phyloP scores from a whole-genome alignment of 1,140 invertebrate genomes.

The Cotesia chilonis region DNA sequence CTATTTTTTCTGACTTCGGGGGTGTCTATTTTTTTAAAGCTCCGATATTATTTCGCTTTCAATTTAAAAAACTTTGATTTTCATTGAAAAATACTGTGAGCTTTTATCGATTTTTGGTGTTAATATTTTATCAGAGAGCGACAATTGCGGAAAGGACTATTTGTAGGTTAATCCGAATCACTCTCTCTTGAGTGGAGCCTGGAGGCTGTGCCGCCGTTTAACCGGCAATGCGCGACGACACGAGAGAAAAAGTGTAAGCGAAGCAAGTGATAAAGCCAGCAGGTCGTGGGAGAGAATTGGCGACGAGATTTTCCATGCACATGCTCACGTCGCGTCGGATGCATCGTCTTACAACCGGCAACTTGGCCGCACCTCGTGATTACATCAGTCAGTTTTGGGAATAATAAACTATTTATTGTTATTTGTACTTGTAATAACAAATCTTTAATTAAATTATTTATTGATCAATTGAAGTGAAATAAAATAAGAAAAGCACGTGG shows the following conservation, averaged over 20 bases:
- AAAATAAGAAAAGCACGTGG: neutral
- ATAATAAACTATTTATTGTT: neutral
- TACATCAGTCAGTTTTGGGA: conserved; percentile 2
- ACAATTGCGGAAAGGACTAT: no score
- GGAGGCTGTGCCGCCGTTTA: conserved; percentile 22
- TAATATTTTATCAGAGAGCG: neutral
- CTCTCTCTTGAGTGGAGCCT: conserved; percentile 23
- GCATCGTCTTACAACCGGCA: conserved; percentile 28
- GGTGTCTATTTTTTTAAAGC: neutral
- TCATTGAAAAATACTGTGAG: no score
- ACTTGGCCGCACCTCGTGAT: conserved; percentile 30
- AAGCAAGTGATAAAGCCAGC: conserved; percentile 37
- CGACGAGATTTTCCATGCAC: conserved; percentile 42
- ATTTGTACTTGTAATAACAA: neutral
- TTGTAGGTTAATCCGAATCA: conserved; percentile 23
- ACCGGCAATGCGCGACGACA: conserved; percentile 24
- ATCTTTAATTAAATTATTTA: neutral
- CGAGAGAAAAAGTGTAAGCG: conserved; percentile 44
- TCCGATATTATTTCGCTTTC: no score
- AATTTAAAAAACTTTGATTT: no score
- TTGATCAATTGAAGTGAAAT: neutral
- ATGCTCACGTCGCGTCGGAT: conserved; percentile 33
- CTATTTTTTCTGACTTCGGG: no score
- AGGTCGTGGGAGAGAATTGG: conserved; percentile 41
- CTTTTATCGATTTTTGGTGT: no score